Percentiles rank a stretch among this genome's conserved stretches.
Evolutionary conservation across 2,113 vertebrate species (phyloP).

Genomic region (Nestor notabilis): DNA sequence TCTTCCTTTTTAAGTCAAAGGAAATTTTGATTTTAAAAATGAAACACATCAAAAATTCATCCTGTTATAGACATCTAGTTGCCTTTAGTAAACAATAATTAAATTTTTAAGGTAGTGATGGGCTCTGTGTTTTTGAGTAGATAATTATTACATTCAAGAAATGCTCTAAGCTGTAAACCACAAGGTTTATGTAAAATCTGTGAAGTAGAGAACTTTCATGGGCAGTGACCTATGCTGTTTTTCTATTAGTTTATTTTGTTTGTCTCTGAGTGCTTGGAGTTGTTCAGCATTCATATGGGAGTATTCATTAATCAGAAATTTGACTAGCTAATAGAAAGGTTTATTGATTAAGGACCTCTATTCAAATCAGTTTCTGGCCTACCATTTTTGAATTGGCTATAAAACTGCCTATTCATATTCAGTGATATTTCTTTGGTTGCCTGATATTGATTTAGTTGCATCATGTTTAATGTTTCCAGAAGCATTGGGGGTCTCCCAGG

Average conservation of each 20-base stretch:
- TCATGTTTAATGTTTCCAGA: not conserved
- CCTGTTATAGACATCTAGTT: not conserved
- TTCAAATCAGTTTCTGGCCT: not conserved
- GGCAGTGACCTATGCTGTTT: not conserved
- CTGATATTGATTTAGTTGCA: rapidly evolving
- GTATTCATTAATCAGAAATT: not conserved
- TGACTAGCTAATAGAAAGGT: not conserved
- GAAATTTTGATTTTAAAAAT: not conserved
- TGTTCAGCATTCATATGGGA: not conserved
- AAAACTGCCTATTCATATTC: not conserved
- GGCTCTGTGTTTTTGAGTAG: not conserved
- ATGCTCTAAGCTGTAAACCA: not conserved
- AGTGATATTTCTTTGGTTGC: not conserved
- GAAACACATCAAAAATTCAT: not conserved
- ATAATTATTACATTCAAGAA: not conserved
- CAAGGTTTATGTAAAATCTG: not conserved
- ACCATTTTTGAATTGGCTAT: not conserved
- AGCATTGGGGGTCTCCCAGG: not conserved
- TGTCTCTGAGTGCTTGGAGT: not conserved
- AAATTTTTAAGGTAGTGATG: not conserved
- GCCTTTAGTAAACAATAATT: not conserved
- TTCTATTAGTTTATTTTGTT: not conserved
- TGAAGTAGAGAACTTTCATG: not conserved
- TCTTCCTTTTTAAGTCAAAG: not conserved
- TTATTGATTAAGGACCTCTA: not conserved